phyloP scores from a whole-genome alignment of 2,797 vertebrate genomes.

The Eupleurogrammus muticus region DNA sequence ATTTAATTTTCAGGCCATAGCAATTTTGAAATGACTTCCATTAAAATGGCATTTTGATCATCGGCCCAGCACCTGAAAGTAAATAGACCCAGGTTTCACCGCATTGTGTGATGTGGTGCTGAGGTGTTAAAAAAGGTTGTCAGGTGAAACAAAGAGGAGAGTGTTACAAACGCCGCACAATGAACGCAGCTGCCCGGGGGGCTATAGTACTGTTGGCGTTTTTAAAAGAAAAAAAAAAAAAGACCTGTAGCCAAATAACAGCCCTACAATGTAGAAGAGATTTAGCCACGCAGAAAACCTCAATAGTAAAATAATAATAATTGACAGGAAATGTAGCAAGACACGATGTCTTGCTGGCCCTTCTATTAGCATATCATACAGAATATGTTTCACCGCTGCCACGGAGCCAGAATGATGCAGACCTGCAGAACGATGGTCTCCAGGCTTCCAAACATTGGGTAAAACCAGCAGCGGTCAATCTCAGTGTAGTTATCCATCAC shows the following conservation, averaged over 20 bases:
- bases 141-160: conserved; percentile 17
- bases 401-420: conserved; percentile 1
- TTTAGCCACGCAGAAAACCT: conserved; percentile 1
- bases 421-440: conserved; percentile 27
- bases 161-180: not conserved
- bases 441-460: conserved; percentile 28
- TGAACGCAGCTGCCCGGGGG: not conserved
- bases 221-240: not conserved
- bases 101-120: conserved; percentile 10
- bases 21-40: conserved; percentile 46
- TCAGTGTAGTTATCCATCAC: conserved; percentile 60
- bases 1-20: conserved; percentile 58
- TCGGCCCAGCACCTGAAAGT: conserved; percentile 13
- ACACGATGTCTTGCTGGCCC: conserved; percentile 13
- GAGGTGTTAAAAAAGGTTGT: conserved; percentile 18
- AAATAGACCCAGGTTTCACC: conserved; percentile 38
- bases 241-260: conserved; percentile 14
- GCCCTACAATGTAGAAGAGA: not conserved
- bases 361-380: conserved; percentile 24
- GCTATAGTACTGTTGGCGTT: conserved; percentile 1
- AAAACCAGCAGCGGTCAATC: conserved; percentile 48
- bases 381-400: conserved; percentile 28
- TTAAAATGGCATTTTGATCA: conserved; percentile 51
- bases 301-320: not conserved
- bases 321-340: conserved; percentile 9